Conservation (phyloP, 2,113 vertebrate genomes). For the Phycodurus eques region DNA sequence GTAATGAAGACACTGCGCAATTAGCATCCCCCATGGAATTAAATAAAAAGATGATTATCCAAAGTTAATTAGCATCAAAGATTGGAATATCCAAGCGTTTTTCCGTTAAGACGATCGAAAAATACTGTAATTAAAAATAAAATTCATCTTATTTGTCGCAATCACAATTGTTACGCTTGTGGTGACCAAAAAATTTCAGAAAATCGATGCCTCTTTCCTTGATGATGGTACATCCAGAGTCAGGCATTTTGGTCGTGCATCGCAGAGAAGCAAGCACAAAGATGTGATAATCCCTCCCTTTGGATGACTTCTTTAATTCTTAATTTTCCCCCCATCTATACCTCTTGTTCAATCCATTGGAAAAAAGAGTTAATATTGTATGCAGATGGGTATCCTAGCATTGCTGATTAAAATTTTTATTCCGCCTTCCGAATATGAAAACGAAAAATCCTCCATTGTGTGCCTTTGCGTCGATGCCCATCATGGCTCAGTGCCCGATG, state of each 20-base stretch:
- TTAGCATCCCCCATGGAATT: conserved; percentile 83
- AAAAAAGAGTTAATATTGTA: conserved; percentile 53
- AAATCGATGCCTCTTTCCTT: conserved; percentile 56
- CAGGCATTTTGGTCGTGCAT: conserved; percentile 72
- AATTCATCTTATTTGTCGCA: conserved; percentile 62
- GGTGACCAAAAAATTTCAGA: conserved; percentile 90
- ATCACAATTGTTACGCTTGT: conserved; percentile 48
- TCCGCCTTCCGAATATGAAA: conserved; percentile 61
- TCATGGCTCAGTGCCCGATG: conserved; percentile 86
- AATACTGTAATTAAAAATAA: conserved; percentile 65
- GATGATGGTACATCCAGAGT: conserved; percentile 59
- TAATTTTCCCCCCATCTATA: conserved; percentile 72
- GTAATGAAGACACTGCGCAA: conserved; percentile 87
- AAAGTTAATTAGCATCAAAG: conserved; percentile 92
- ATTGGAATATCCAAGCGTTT: conserved; percentile 80
- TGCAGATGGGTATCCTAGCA: conserved; percentile 57
- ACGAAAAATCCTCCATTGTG: conserved; percentile 78
- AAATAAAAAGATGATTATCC: conserved; percentile 87
- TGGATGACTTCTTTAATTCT: conserved; percentile 79
- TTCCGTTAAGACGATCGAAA: conserved; percentile 75
- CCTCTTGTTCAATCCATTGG: conserved; percentile 67
- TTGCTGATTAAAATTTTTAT: conserved; percentile 66
- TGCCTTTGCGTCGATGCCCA: conserved; percentile 82
- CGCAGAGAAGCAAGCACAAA: conserved; percentile 71
- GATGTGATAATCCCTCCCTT: conserved; percentile 80